Percentiles rank a stretch among this genome's conserved stretches.
These are phyloP conservation scores for Catalaphyllia jardinei DNA, from an alignment of 64 coral and sea anemone species.

Conservation along the genomic window DNA sequence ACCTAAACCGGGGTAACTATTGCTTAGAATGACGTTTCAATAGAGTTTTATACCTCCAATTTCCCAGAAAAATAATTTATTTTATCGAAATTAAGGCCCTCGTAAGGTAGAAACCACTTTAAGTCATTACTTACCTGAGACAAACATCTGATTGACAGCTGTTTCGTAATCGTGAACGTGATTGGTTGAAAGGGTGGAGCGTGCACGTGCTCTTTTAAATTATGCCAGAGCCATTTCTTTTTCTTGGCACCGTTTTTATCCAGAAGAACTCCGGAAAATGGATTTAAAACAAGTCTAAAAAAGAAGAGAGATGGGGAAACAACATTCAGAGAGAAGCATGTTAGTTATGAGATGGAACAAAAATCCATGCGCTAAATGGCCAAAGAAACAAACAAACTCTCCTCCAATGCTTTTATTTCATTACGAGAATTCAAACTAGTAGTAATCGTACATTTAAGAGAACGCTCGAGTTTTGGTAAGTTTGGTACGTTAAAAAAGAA, in stretches of 20 bases:
- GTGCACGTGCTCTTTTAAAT: slow-evolving; percentile 80
- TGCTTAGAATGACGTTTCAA: too few relatives aligned
- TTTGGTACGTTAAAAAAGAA: too few relatives aligned
- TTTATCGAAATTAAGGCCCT: background rate
- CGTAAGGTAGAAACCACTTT: background rate
- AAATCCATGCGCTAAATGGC: too few relatives aligned
- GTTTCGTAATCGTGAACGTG: slow-evolving; percentile 84
- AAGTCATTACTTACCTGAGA: slow-evolving; percentile 68
- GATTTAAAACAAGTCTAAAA: slow-evolving; percentile 79
- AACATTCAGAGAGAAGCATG: background rate
- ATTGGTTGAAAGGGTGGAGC: slow-evolving; percentile 97
- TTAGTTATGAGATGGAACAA: too few relatives aligned
- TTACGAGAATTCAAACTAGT: too few relatives aligned
- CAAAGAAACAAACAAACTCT: too few relatives aligned
- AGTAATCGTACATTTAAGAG: too few relatives aligned
- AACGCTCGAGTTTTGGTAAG: too few relatives aligned
- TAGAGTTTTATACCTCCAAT: background rate
- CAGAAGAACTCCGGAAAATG: slow-evolving; percentile 85
- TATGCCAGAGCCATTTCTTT: slow-evolving; percentile 98
- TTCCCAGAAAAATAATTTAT: background rate
- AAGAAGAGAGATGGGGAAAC: background rate
- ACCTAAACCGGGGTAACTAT: too few relatives aligned
- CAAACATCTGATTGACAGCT: slow-evolving; percentile 87
- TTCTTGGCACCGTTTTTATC: slow-evolving; percentile 75
- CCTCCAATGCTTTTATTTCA: too few relatives aligned